Conservation (phyloP, 2,797 vertebrate species). For the Sciaenops ocellatus region DNA sequence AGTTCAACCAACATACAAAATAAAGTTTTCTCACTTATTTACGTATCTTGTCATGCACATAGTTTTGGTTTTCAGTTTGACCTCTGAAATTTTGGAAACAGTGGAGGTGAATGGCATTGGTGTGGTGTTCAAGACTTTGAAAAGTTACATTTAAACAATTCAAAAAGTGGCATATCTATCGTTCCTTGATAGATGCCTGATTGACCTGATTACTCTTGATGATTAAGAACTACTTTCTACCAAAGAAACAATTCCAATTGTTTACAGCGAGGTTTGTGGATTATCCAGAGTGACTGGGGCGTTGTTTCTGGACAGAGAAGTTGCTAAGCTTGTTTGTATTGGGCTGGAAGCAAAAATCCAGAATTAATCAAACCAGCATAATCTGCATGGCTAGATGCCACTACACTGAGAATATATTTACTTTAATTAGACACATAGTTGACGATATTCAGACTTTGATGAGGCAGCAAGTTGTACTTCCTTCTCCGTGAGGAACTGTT, state of each 20-base stretch:
- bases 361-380: not conserved
- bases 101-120: no score
- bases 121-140: not conserved
- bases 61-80: no score
- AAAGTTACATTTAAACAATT: not conserved
- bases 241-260: not conserved
- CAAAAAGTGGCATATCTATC: constrained; percentile 1
- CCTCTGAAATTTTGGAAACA: no score
- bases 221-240: not conserved
- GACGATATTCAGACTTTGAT: not conserved
- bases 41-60: no score
- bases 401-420: not conserved
- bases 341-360: not conserved
- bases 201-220: no score
- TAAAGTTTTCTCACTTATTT: no score
- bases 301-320: no score
- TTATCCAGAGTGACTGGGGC: not conserved
- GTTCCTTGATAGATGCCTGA: no score
- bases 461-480: not conserved
- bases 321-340: no score
- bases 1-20: not conserved
- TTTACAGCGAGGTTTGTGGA: not conserved
- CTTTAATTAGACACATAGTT: not conserved
- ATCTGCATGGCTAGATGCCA: no score
- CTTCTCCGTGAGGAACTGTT: constrained; percentile 14